Evolutionary conservation across 1,140 invertebrate genomes (phyloP).

Genomic region (Drosophila athabasca): DNA sequence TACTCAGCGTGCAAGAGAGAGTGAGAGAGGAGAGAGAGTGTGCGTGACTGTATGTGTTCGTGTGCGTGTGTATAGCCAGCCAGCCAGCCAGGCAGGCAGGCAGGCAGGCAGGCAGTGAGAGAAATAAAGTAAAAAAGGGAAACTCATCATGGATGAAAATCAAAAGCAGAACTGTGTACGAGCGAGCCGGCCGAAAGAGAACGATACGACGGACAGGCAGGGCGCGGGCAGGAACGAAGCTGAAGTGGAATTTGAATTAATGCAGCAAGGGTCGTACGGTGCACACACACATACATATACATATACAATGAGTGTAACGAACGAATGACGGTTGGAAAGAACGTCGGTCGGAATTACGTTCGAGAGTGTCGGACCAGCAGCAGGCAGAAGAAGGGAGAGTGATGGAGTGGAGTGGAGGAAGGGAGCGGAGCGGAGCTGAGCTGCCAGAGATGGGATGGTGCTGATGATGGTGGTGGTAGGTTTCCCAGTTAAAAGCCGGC

Average conservation of each 20-base stretch:
- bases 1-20: conserved; percentile 30
- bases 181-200: conserved; percentile 2
- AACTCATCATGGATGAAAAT: conserved; percentile 82
- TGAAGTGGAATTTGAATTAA: conserved; percentile 78
- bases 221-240: conserved; percentile 50
- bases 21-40: not conserved
- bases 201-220: no score
- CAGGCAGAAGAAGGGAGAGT: conserved; percentile 1
- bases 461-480: conserved; percentile 50
- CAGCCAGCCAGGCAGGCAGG: conserved; percentile 21
- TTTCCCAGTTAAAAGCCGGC: conserved; percentile 61
- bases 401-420: not conserved
- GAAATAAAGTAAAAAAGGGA: conserved; percentile 64
- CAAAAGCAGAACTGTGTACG: conserved; percentile 74
- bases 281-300: conserved; percentile 20
- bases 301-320: conserved; percentile 39
- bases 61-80: conserved; percentile 4
- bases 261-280: conserved; percentile 73
- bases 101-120: conserved; percentile 18
- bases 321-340: conserved; percentile 41
- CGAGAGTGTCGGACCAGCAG: conserved; percentile 26
- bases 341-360: conserved; percentile 56
- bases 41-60: not conserved
- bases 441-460: conserved; percentile 37
- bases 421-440: conserved; percentile 2